Evolutionary conservation across 2,888 invertebrate genomes (phyloP).

Genomic region (Ormyrus rosae): DNA sequence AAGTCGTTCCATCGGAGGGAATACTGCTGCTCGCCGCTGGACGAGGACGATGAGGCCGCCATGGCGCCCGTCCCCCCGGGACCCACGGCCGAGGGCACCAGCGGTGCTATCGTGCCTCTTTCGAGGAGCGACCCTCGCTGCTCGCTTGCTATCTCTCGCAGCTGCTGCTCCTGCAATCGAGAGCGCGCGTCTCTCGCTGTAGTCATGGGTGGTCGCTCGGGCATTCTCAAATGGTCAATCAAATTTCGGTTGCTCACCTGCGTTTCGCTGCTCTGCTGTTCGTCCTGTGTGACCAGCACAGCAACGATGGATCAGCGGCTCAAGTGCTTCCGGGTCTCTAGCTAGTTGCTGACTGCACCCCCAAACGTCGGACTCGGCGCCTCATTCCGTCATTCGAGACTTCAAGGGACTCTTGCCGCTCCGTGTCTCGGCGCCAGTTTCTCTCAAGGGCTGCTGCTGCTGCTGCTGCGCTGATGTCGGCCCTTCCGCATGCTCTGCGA

Average conservation of each 20-base stretch:
- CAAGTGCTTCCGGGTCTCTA: neutral
- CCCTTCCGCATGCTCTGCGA: constrained; percentile 65
- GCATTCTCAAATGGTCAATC: too few relatives aligned
- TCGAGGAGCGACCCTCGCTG: too few relatives aligned
- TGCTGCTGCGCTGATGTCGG: constrained; percentile 40
- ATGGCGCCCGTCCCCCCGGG: constrained; percentile 75
- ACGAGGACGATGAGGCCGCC: constrained; percentile 75
- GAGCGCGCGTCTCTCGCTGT: too few relatives aligned
- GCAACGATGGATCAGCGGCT: neutral
- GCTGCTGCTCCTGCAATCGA: constrained; percentile 6
- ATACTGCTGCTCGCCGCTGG: constrained; percentile 87
- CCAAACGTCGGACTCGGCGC: constrained; percentile 61
- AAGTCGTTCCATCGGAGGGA: constrained; percentile 97
- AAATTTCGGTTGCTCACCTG: neutral
- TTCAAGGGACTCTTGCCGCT: constrained; percentile 2
- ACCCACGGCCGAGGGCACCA: constrained; percentile 76
- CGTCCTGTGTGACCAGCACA: neutral
- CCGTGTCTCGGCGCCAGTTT: neutral
- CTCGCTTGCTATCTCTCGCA: constrained; percentile 16
- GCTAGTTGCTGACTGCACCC: neutral
- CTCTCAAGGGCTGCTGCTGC: constrained; percentile 26
- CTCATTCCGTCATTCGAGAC: constrained; percentile 65
- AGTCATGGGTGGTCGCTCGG: neutral
- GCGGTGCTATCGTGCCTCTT: constrained; percentile 73
- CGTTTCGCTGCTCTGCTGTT: neutral